phyloP scores from a whole-genome alignment of 2,113 vertebrate genomes.

The Oenanthe oenanthe region DNA sequence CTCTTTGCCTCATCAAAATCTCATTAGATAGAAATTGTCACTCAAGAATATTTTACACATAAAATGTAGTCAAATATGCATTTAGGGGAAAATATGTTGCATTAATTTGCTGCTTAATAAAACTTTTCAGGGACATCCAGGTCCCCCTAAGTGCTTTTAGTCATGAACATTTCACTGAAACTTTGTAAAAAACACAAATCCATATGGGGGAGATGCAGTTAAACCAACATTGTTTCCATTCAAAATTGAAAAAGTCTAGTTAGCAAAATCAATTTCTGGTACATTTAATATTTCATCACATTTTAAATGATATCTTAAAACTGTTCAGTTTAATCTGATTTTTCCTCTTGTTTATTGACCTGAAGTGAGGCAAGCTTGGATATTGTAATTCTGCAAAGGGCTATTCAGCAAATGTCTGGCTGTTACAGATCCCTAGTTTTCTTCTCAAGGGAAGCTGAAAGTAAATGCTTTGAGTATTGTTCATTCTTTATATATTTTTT shows the following conservation, averaged over 20 bases:
- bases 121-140: background rate
- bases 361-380: background rate
- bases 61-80: background rate
- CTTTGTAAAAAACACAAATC: background rate
- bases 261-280: background rate
- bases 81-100: background rate
- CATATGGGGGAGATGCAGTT: background rate
- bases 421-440: background rate
- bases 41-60: background rate
- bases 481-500: slow-evolving; percentile 24
- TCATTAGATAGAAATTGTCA: background rate
- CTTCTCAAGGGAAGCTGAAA: background rate
- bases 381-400: background rate
- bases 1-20: background rate
- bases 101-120: background rate
- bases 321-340: background rate
- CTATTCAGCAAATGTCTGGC: background rate
- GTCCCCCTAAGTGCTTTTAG: background rate
- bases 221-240: background rate
- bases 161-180: background rate
- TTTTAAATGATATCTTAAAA: slow-evolving; percentile 7
- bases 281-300: background rate
- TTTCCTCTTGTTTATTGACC: background rate
- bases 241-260: background rate
- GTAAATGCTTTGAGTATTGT: background rate